Base-by-base conservation (phyloP, 2,888 invertebrate genomes). In the Hetaerina titia region DNA sequence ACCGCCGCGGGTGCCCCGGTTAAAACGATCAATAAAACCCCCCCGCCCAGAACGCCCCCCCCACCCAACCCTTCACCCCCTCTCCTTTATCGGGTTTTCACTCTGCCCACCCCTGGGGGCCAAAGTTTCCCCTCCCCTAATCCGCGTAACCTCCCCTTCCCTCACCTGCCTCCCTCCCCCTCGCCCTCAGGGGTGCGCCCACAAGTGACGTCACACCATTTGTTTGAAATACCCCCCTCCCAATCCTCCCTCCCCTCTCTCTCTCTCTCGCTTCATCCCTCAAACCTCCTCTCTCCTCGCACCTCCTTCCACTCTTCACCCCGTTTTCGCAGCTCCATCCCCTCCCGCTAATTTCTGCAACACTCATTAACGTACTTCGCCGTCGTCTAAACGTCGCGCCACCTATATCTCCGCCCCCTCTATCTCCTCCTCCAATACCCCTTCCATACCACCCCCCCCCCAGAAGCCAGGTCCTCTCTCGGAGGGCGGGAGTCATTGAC, bases 11-110 rank as follows among this genome's bases (percentile, higher is more conserved):
- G 63, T 64, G 92, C 56, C 92, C 92, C 92, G 92, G 92, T 92
- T 92, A 92, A 92, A 74, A 57, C 92, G 92, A 92, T 92, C 92
- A 92, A 92, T 92, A 92, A 56, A 74, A 45, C 92, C 92, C 69
- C 58, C 13, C 89, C 89, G 13, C 58, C 89, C n/a, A 22, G 45
- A 45, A 45, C 45, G 13, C n/a, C 69, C 69, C 69, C 19, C 89
- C 22, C 57, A 45, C 19, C 57, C 57, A 22, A 11, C 25, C 58
- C 60, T 60, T 60, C 25, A n/a, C 90, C 9, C 15, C 45, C 19
- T 19, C 64, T 56, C 90, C 25, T 45, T 87, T 81, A 31, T 81
- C 81, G 81, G 81, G 81, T 25, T 81, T 81, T 15, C 25, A 25
- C 81, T n/a, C 31, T 31, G 31, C 81, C 81, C 31, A 31, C 57